phyloP scores from a whole-genome alignment of 2,797 vertebrate species.

The Myripristis jacobus region DNA sequence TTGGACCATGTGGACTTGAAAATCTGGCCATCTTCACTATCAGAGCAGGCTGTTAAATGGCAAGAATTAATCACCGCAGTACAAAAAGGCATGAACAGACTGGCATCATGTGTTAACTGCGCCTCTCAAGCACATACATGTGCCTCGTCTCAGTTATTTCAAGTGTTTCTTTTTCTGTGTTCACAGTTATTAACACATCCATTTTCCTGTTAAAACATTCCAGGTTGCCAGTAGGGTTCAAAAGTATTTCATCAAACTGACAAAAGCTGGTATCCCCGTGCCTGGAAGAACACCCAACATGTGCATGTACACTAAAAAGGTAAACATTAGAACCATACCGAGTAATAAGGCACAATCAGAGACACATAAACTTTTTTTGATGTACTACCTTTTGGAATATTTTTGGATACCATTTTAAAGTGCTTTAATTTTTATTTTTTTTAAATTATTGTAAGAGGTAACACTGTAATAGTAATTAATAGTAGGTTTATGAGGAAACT shows the following conservation, averaged over 20 bases:
- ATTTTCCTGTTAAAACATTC: conserved; percentile 55
- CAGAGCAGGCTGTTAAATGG: conserved; percentile 15
- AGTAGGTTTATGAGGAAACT: too few species aligned
- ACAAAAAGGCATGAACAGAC: conserved; percentile 16
- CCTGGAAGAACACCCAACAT: conserved; percentile 98
- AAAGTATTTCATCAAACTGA: conserved; percentile 99
- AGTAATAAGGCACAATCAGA: neutral
- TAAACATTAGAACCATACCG: conserved; percentile 53
- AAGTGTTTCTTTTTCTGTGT: conserved; percentile 42
- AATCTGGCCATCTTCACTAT: conserved; percentile 2
- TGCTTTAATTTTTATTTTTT: too few species aligned
- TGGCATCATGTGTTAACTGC: conserved; percentile 21
- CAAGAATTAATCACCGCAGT: neutral
- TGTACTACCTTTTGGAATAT: too few species aligned
- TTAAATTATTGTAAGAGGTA: too few species aligned
- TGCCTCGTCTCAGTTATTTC: conserved; percentile 35
- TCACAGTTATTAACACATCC: conserved; percentile 50
- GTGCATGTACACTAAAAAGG: conserved; percentile 99
- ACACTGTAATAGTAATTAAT: too few species aligned
- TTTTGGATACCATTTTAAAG: too few species aligned
- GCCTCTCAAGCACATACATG: conserved; percentile 11
- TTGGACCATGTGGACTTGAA: neutral
- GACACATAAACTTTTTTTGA: neutral
- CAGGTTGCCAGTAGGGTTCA: conserved; percentile 99
- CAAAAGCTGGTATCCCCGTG: conserved; percentile 99